Percentiles rank a stretch among this genome's conserved stretches.
Conservation (phyloP, 2,888 invertebrate genomes). For the Platerodrilus igneus region DNA sequence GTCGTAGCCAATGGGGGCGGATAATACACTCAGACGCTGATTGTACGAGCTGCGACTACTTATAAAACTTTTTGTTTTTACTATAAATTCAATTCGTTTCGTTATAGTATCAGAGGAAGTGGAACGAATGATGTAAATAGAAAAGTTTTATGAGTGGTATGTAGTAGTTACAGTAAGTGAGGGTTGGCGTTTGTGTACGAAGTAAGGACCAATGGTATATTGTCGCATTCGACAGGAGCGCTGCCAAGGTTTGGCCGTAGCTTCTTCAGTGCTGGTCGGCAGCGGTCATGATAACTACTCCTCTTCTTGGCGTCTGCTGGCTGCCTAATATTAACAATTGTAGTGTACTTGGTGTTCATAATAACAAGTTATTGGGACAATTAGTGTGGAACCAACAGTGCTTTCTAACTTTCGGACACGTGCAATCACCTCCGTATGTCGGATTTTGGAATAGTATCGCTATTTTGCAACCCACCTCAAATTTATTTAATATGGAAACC, state of each 20-base stretch:
- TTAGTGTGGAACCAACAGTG: conserved; percentile 44
- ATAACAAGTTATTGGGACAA: conserved; percentile 38
- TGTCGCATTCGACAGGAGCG: conserved; percentile 17
- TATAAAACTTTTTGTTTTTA: no score
- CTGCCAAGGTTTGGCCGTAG: conserved; percentile 43
- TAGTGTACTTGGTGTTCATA: conserved; percentile 33
- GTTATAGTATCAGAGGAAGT: neutral
- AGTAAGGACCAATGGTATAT: conserved; percentile 23
- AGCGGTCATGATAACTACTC: conserved; percentile 52
- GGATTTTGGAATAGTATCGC: conserved; percentile 46
- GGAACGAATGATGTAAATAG: neutral
- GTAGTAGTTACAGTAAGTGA: neutral
- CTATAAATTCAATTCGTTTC: no score
- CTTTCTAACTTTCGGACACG: conserved; percentile 41
- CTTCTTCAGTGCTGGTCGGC: conserved; percentile 48
- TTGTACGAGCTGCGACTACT: conserved; percentile 19
- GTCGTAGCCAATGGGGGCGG: conserved; percentile 30
- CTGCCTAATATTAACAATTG: conserved; percentile 40
- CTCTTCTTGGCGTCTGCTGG: conserved; percentile 48
- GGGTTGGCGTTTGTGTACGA: conserved; percentile 36
- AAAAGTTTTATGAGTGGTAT: neutral
- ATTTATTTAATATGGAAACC: conserved; percentile 44
- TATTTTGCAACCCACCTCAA: conserved; percentile 39
- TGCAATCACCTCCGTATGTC: conserved; percentile 44
- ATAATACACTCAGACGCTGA: conserved; percentile 26